phyloP scores from a whole-genome alignment of 2,113 vertebrate species.

The Nymphicus hollandicus region DNA sequence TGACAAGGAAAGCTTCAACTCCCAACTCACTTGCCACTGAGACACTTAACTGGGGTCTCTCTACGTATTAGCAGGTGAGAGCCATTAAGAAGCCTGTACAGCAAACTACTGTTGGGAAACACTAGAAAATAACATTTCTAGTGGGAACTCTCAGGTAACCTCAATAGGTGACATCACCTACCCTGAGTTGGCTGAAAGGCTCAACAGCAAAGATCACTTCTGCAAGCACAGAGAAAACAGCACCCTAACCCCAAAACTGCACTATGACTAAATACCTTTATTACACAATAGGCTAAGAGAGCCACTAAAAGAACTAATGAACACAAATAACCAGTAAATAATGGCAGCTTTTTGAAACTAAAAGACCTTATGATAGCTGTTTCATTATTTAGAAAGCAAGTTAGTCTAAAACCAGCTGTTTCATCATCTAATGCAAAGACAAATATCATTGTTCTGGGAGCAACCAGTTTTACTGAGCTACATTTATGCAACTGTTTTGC shows the following conservation, averaged over 20 bases:
- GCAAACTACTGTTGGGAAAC: neutral
- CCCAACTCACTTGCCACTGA: neutral
- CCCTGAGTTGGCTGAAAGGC: neutral
- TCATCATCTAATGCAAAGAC: neutral
- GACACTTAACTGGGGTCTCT: neutral
- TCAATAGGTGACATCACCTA: neutral
- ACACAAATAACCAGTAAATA: neutral
- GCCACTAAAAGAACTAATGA: neutral
- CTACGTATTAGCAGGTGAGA: neutral
- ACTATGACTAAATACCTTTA: neutral
- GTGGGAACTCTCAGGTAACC: neutral
- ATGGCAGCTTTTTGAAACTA: neutral
- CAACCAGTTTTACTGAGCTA: neutral
- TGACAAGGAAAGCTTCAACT: neutral
- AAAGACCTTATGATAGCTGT: neutral
- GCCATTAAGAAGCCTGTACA: neutral
- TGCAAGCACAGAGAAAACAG: neutral
- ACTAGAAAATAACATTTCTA: neutral
- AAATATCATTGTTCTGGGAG: neutral
- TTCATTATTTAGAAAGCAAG: neutral
- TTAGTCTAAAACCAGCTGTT: neutral
- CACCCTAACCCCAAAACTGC: neutral
- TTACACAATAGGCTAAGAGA: neutral
- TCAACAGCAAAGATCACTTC: rapidly evolving
- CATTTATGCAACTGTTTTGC: neutral